Evolutionary conservation across 1,140 invertebrate species (phyloP), one percentile per base, ranked within the genome.

Genomic region (Pectinophora gossypiella): DNA sequence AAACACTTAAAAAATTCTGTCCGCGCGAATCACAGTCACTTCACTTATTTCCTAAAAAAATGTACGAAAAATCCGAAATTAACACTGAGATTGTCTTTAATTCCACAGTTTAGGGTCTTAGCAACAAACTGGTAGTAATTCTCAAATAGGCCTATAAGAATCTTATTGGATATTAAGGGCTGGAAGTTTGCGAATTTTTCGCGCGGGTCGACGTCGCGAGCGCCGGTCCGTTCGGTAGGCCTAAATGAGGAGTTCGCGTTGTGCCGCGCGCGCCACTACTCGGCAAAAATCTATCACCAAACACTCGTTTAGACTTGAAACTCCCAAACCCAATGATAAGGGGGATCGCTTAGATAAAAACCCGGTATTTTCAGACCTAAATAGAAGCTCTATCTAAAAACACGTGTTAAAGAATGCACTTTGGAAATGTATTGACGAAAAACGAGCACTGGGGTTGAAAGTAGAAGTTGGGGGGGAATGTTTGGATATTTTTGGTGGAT

Each of bases 91-190:
- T 13, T 6, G n/a, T 3, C 2, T 15, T 13, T 40, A 40, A 40
- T 40, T 13, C 7, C 2, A 40, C 36, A 40, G 2, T 40, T 40
- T 16, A 40, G 16, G 10, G 13, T 40, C 15, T 6, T 1, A 15
- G n/a, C 2, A 13, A 15, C 16, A 13, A 18, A 13, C 16, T 40
- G 36, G n/a, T 7, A 40, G 7, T 16, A 15, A 15, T 40, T 40
- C 7, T 40, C 7, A 40, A 40, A 40, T 40, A 40, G 36, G 36
- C 36, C 36, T 40, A 40, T 40, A 40, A 40, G 36, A 40, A 40
- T 40, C 36, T 40, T 40, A 18, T 40, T 40, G 36, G 36, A 40
- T 16, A 40, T 16, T 6, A 16, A 7, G 12, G 36, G 7, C 16
- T 1, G 7, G 36, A 40, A 16, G n/a, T 40, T 40, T 40, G 36